These are phyloP conservation scores for Merops nubicus DNA, from an alignment of 2,113 vertebrate genomes.

Conservation along the genomic window DNA sequence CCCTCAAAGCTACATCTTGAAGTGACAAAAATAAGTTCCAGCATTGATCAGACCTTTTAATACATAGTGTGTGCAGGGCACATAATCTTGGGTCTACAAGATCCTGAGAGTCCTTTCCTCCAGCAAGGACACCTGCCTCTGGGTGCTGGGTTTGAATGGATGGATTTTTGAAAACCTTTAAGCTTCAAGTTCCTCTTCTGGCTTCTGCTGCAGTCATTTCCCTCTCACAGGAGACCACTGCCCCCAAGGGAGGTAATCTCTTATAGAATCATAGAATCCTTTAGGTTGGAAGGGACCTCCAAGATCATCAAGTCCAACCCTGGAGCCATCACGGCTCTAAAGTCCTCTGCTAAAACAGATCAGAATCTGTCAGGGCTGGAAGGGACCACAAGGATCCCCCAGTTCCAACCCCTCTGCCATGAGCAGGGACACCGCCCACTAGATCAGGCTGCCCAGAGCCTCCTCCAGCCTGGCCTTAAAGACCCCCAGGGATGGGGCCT, in stretches of 20 bases:
- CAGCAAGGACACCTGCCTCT: background rate
- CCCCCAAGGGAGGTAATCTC: background rate
- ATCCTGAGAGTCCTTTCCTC: background rate
- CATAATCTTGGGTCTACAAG: accelerated
- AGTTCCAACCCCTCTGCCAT: too few relatives aligned
- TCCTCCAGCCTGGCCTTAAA: too few relatives aligned
- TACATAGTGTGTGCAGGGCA: accelerated
- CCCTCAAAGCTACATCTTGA: background rate
- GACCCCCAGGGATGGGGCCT: too few relatives aligned
- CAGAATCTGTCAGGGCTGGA: too few relatives aligned
- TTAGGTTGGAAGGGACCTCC: too few relatives aligned
- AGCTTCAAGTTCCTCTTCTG: background rate
- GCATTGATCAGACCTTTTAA: background rate
- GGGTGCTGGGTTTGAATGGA: accelerated
- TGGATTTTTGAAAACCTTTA: background rate
- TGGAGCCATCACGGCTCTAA: too few relatives aligned
- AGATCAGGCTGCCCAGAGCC: too few relatives aligned
- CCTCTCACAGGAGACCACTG: accelerated
- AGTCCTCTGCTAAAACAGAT: too few relatives aligned
- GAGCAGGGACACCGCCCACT: too few relatives aligned
- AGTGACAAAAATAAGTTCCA: background rate
- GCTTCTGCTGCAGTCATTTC: background rate
- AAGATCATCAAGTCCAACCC: too few relatives aligned
- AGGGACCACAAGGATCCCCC: too few relatives aligned
- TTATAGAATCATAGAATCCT: too few relatives aligned